Evolutionary conservation across 2,797 vertebrate genomes (phyloP).

Genomic region (Tympanoctomys barrerae): DNA sequence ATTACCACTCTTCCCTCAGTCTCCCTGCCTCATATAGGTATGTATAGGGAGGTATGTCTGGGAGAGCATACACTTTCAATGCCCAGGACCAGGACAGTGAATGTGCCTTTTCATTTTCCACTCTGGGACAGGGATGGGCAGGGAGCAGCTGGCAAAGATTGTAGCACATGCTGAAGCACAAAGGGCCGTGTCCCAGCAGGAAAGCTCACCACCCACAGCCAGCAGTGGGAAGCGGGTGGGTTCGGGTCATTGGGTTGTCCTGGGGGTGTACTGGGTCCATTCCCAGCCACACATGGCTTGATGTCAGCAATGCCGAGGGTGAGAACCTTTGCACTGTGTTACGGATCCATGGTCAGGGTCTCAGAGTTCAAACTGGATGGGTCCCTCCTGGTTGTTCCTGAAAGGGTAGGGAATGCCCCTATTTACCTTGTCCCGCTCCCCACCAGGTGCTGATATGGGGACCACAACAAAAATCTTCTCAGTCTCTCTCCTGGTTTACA

Average conservation of each 20-base stretch:
- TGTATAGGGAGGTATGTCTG: too few species aligned
- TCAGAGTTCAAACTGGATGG: neutral
- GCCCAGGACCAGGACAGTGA: too few species aligned
- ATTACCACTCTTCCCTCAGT: neutral
- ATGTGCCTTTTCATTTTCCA: too few species aligned
- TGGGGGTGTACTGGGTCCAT: neutral
- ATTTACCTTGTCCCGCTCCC: too few species aligned
- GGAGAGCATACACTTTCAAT: too few species aligned
- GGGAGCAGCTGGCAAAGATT: too few species aligned
- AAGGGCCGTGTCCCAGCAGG: neutral
- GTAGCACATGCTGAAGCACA: neutral
- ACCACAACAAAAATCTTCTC: too few species aligned
- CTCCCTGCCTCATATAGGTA: neutral
- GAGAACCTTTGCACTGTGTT: neutral
- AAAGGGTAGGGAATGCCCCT: too few species aligned
- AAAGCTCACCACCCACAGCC: neutral
- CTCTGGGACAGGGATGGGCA: too few species aligned
- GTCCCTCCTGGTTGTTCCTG: neutral
- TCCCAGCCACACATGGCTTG: accelerated
- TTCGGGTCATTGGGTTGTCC: accelerated
- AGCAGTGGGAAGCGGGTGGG: accelerated
- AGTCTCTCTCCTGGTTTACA: too few species aligned
- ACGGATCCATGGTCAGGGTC: neutral
- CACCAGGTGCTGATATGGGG: too few species aligned
- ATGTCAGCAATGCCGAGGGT: neutral